These are phyloP conservation scores for Andricus curvator DNA, from an alignment of 2,888 invertebrate genomes.

Conservation along the genomic window DNA sequence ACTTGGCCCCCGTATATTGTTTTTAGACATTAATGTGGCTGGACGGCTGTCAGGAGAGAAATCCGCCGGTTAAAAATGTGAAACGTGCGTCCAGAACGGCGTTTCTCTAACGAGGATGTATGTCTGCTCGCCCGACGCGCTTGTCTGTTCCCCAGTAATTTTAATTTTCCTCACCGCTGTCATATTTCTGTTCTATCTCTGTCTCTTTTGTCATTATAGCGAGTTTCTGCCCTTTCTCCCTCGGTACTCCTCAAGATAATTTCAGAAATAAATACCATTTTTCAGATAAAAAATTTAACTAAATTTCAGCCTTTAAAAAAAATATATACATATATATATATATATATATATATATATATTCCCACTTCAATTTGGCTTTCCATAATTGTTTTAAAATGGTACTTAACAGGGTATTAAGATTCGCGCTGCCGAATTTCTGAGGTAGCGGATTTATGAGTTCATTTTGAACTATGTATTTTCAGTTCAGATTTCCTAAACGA, in stretches of 20 bases:
- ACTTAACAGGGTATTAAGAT: too few species aligned
- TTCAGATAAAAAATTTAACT: neutral
- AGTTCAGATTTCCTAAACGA: too few species aligned
- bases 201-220: neutral
- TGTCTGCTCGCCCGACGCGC: slow-evolving; percentile 49
- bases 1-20: slow-evolving; percentile 49
- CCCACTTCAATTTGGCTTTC: too few species aligned
- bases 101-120: slow-evolving; percentile 55
- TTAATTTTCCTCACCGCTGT: slow-evolving; percentile 49
- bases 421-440: too few species aligned
- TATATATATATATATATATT: too few species aligned
- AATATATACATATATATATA: too few species aligned
- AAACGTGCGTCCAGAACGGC: slow-evolving; percentile 49
- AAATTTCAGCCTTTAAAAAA: too few species aligned
- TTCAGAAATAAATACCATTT: neutral
- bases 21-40: slow-evolving; percentile 55
- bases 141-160: slow-evolving; percentile 51
- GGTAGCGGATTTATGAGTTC: too few species aligned
- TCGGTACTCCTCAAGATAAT: neutral
- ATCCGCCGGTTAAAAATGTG: slow-evolving; percentile 57
- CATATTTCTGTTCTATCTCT: slow-evolving; percentile 5
- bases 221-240: neutral
- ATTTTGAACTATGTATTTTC: too few species aligned
- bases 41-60: slow-evolving; percentile 57
- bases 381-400: too few species aligned